These are phyloP conservation scores for Callorhinus ursinus DNA, from an alignment of 2,113 vertebrate species.

Conservation along the genomic window DNA sequence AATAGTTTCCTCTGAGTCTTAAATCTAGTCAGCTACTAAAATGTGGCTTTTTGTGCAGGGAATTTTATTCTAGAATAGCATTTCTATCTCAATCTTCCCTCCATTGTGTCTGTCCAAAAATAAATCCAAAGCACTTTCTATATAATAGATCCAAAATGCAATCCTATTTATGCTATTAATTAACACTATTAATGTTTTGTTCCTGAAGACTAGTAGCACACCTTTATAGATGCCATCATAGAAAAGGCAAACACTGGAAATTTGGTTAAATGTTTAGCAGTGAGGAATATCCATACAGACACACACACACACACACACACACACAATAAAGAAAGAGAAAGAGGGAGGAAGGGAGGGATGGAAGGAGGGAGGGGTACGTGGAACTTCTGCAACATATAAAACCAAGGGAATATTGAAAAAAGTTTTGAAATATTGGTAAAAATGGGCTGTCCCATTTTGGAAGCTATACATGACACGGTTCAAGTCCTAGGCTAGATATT, in stretches of 20 bases:
- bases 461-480: not conserved
- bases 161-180: not conserved
- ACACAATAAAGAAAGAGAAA: not conserved
- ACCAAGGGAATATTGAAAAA: not conserved
- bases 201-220: not conserved
- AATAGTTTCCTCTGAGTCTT: not conserved
- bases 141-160: not conserved
- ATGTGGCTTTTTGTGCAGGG: not conserved
- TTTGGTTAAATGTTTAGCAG: not conserved
- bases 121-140: not conserved
- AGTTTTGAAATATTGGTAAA: not conserved
- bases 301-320: too few species aligned
- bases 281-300: not conserved
- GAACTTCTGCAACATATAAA: not conserved
- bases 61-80: not conserved
- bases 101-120: slow-evolving; percentile 4
- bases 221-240: not conserved
- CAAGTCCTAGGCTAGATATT: not conserved
- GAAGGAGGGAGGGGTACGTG: not conserved
- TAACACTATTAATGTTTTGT: not conserved
- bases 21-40: not conserved
- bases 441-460: not conserved
- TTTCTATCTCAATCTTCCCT: not conserved
- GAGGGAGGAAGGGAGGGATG: not conserved
- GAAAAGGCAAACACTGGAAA: not conserved